Conservation (phyloP, 1,140 invertebrate genomes). For the Trichogramma pretiosum region DNA sequence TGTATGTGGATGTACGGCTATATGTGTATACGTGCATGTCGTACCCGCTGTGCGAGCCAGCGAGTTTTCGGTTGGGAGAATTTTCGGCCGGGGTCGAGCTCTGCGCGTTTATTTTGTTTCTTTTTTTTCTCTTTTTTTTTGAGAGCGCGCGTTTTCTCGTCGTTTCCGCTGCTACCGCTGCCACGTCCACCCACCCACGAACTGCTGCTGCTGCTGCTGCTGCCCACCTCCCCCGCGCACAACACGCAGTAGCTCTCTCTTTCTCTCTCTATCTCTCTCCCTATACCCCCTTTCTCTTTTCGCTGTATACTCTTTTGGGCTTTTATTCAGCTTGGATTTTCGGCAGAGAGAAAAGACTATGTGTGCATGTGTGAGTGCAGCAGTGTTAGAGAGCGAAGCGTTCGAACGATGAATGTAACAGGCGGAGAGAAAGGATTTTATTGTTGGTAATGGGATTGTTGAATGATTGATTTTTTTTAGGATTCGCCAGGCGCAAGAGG, state of each 20-base stretch:
- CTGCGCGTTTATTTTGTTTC: not conserved
- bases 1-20: too few species aligned
- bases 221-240: not conserved
- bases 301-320: not conserved
- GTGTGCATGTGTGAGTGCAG: too few species aligned
- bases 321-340: too few species aligned
- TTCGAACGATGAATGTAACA: too few species aligned
- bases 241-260: too few species aligned
- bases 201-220: not conserved
- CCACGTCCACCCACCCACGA: constrained; percentile 4
- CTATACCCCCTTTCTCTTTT: not conserved
- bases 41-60: not conserved
- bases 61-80: not conserved
- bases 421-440: too few species aligned
- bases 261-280: too few species aligned
- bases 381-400: too few species aligned
- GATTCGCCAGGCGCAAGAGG: too few species aligned
- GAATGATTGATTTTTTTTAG: too few species aligned
- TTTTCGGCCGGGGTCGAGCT: not conserved
- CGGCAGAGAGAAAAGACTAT: too few species aligned
- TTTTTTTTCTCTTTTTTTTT: not conserved
- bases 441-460: too few species aligned
- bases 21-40: not conserved
- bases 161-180: not conserved
- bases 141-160: not conserved